A percentile compares a stretch with the other conserved stretches of the same genome.
Evolutionary conservation across 1,140 invertebrate species (phyloP).

Genomic region (Drosophila guanche): DNA sequence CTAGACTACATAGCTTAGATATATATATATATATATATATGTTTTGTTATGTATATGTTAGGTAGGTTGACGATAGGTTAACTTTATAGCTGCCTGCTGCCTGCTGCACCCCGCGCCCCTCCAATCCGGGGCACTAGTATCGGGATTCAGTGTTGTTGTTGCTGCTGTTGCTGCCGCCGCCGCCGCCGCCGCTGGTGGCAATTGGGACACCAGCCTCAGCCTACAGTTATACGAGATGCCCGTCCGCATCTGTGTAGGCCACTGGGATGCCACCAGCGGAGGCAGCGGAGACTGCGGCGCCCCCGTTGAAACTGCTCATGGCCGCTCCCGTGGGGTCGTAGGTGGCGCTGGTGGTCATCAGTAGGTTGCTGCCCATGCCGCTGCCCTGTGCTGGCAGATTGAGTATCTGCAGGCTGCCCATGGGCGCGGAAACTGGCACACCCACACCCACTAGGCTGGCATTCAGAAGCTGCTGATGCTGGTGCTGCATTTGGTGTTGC

Average conservation of each 20-base stretch:
- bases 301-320: constrained; percentile 75
- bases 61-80: constrained; percentile 20
- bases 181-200: constrained; percentile 20
- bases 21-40: constrained; percentile 22
- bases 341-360: constrained; percentile 76
- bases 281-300: constrained; percentile 16
- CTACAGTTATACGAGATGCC: constrained; percentile 83
- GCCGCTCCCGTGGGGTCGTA: constrained; percentile 72
- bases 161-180: constrained; percentile 8
- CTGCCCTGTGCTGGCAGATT: constrained; percentile 66
- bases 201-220: constrained; percentile 61
- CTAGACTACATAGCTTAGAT: constrained; percentile 55
- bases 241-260: constrained; percentile 81
- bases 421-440: constrained; percentile 58
- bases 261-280: constrained; percentile 53
- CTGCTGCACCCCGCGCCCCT: neutral
- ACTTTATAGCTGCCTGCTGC: constrained; percentile 23
- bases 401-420: constrained; percentile 80
- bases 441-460: constrained; percentile 73
- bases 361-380: constrained; percentile 74
- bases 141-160: constrained; percentile 48
- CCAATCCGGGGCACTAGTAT: constrained; percentile 32
- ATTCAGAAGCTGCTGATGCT: constrained; percentile 63
- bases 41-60: constrained; percentile 30
- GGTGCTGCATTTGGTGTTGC: constrained; percentile 34